Conservation (phyloP, 2,113 vertebrate species). For the Fregata magnificens region DNA sequence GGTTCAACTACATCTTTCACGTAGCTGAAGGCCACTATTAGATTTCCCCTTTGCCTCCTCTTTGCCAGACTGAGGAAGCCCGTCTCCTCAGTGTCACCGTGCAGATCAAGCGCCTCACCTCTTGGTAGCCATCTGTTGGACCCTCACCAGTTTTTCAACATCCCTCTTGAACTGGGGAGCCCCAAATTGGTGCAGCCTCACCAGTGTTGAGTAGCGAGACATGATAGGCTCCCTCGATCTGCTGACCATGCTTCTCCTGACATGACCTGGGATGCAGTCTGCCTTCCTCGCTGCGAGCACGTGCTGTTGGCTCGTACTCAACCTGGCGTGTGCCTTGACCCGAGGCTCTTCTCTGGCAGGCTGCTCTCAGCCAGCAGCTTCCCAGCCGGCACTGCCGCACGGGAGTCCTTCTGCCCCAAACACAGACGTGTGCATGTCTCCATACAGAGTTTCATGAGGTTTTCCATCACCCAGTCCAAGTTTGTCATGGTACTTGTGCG, state of each 20-base stretch:
- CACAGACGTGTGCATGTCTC: no score
- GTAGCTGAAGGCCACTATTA: background rate
- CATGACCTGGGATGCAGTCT: accelerated
- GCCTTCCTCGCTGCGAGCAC: accelerated
- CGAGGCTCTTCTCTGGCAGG: background rate
- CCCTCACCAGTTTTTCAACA: background rate
- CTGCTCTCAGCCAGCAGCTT: background rate
- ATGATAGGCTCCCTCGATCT: accelerated
- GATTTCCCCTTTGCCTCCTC: background rate
- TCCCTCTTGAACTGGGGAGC: background rate
- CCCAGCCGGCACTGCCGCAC: accelerated
- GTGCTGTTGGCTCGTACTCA: background rate
- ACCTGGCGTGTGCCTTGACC: background rate
- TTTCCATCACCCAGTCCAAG: background rate
- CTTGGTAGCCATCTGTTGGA: background rate
- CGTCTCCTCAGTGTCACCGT: background rate
- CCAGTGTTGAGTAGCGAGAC: background rate
- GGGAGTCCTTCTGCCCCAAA: background rate
- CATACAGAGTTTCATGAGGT: no score
- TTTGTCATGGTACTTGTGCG: accelerated
- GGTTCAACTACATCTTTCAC: background rate
- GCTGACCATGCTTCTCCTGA: background rate
- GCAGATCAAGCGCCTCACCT: no score
- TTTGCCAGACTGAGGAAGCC: background rate
- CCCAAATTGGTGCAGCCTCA: background rate